Evolutionary conservation across 2,888 invertebrate genomes (phyloP), one percentile per base, ranked within the genome.

Genomic region (Xanthia icteritia): DNA sequence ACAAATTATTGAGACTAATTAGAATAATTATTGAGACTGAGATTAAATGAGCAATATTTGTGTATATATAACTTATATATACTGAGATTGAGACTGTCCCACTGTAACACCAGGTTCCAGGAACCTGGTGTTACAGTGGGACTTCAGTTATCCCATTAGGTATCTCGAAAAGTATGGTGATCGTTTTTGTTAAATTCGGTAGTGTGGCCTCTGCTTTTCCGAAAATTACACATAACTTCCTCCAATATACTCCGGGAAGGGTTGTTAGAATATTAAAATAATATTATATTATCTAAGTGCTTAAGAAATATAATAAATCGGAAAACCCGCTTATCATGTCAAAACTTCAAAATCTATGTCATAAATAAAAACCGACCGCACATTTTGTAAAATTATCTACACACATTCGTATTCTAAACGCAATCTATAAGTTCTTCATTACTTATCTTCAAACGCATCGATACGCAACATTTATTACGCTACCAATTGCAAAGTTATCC

Each of bases 391-490:
- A 89, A 88, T 90, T 90, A 92, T 92, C 89, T 90, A 84, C 87
- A 90, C 89, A 90, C 89, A 92, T 94, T 93, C 90, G 89, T 90
- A 94, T 94, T 94, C 93, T 90, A 92, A 93, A 93, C 93, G 90
- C 91, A 92, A 93, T 92, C 91, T 94, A 94, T 94, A 95, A 94
- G 94, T 94, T 94, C 92, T 94, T 96, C 96, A 96, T 96, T 94
- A 96, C 95, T 95, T 96, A 96, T 96, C 96, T 95, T 95, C 95
- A 96, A 94, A 95, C 94, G 95, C 96, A 95, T 96, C 95, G 95
- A 95, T 95, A 95, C 95, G 94, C 95, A 94, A 95, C 96, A 96
- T 96, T 96, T 96, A 96, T 96, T 95, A 96, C 93, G 91, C 88
- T 92, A 91, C 89, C 86, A 90, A 91, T 89, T 86, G 89, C 94